Percentiles rank a stretch among this genome's conserved stretches.
These are phyloP conservation scores for Ptychobarbus kaznakovi DNA, from an alignment of 2,797 vertebrate species.

Conservation along the genomic window DNA sequence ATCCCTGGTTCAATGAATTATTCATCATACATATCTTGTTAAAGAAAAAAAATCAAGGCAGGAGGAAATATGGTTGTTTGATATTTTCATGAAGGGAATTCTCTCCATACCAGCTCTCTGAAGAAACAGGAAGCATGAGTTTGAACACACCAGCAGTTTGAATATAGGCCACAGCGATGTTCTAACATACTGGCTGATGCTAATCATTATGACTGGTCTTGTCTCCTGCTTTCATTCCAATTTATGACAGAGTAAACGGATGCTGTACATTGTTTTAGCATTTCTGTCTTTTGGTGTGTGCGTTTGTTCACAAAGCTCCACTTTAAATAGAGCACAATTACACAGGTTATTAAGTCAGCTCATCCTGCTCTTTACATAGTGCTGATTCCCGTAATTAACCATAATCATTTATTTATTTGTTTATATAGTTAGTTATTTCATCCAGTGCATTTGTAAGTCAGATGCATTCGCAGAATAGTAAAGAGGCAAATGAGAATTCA, in stretches of 20 bases:
- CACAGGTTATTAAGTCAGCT: constrained; percentile 72
- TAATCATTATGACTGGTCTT: constrained; percentile 45
- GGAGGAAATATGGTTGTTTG: constrained; percentile 63
- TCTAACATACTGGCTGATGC: constrained; percentile 33
- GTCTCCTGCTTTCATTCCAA: constrained; percentile 21
- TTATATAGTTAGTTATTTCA: constrained; percentile 45
- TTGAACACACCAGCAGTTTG: constrained; percentile 26
- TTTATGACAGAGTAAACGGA: background rate
- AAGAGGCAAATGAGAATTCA: constrained; percentile 15
- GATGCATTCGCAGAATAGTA: constrained; percentile 53
- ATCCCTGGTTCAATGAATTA: constrained; percentile 67
- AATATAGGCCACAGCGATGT: constrained; percentile 47
- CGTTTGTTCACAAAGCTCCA: background rate
- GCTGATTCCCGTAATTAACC: constrained; percentile 68
- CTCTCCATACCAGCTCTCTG: constrained; percentile 44
- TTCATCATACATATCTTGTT: constrained; percentile 65
- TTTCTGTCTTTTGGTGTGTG: background rate
- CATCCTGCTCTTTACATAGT: constrained; percentile 64
- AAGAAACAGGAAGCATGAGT: constrained; percentile 36
- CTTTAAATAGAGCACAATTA: constrained; percentile 66
- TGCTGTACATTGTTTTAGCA: background rate
- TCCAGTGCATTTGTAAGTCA: constrained; percentile 55
- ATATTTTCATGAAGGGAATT: constrained; percentile 58
- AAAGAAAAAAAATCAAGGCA: constrained; percentile 57
- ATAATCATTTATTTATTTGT: constrained; percentile 68